phyloP scores from a whole-genome alignment of 2,888 invertebrate genomes.

The Caenorhabditis sp. region DNA sequence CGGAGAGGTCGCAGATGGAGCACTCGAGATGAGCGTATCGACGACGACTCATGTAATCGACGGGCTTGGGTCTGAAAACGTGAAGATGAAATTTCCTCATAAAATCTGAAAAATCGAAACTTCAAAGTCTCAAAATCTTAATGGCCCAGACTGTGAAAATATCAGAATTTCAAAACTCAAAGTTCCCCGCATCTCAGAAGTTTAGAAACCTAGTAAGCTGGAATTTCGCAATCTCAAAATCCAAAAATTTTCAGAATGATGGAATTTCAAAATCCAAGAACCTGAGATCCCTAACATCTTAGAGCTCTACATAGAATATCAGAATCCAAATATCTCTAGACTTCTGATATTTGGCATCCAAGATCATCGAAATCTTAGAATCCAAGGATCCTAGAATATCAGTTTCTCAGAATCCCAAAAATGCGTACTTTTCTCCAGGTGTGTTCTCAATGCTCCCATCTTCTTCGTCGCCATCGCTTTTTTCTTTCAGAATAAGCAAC shows the following conservation, averaged over 20 bases:
- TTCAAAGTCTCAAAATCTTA: not conserved
- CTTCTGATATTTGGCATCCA: not conserved
- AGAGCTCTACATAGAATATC: not conserved
- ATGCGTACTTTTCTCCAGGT: too few relatives aligned
- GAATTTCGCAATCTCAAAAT: not conserved
- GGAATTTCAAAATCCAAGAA: not conserved
- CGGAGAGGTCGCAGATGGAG: too few relatives aligned
- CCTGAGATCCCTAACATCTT: too few relatives aligned
- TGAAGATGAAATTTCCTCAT: too few relatives aligned
- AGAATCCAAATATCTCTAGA: not conserved
- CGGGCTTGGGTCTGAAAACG: too few relatives aligned
- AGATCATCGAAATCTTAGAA: not conserved
- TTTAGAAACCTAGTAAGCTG: too few relatives aligned
- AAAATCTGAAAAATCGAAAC: not conserved
- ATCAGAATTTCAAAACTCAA: not conserved
- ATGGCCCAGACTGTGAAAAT: too few relatives aligned
- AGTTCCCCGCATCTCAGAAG: not conserved
- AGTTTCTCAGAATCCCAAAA: not conserved
- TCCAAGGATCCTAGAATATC: not conserved
- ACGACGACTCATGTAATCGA: too few relatives aligned
- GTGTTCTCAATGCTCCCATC: too few relatives aligned
- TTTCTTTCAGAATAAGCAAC: too few relatives aligned
- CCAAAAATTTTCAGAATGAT: not conserved
- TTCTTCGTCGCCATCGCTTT: too few relatives aligned
- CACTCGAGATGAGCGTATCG: too few relatives aligned